Evolutionary conservation across 2,113 vertebrate species (phyloP), one percentile per base, ranked within the genome.

Genomic region (Plecturocebus donacophilus): DNA sequence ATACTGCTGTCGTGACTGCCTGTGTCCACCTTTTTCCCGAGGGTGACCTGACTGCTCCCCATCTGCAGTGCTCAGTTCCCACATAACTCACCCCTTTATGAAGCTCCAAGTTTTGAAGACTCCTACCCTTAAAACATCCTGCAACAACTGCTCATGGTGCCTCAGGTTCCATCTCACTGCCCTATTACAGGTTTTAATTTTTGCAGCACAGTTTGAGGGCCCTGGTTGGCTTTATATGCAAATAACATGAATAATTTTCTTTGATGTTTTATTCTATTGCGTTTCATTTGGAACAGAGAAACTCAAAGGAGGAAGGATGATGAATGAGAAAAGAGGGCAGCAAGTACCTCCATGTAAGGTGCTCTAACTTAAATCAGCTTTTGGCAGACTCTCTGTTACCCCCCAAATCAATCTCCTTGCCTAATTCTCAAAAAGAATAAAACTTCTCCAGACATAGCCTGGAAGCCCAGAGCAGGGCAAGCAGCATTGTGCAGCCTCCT

Each of bases 211-310:
- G 6, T 32, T 38, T 23, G 21, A 83, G 3, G 30, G 3, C 7
- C 70, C 54, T 16, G 30, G 38, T 38, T 71, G 75, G 38, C 13
- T 42, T 52, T 38, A 25, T 8, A 49, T 4, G 12, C 25, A 86
- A 79, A 91, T 6, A 80, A 13, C 21, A 47, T 35, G 20, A 42
- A 19, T 76, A 19, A 32, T 56, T 82, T 82, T 21, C 47, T 87
- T 91, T 82, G 58, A n/a, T 89, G 25, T 30, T 84, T 45, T 54
- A 25, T 35, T 90, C 66, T 54, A 21, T 47, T 4, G 3, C 61
- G 30, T 87, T 96, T 76, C 80, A 85, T 23, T 14, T 32, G 30
- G 71, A 97, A 84, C 64, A 84, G 52, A 90, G 82, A 87, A 82
- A 40, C 40, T 40, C 14, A 13, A n/a, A 82, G 38, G 56, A 64